Conservation (phyloP, 2,888 invertebrate species). For the Scaptomyza flava region DNA sequence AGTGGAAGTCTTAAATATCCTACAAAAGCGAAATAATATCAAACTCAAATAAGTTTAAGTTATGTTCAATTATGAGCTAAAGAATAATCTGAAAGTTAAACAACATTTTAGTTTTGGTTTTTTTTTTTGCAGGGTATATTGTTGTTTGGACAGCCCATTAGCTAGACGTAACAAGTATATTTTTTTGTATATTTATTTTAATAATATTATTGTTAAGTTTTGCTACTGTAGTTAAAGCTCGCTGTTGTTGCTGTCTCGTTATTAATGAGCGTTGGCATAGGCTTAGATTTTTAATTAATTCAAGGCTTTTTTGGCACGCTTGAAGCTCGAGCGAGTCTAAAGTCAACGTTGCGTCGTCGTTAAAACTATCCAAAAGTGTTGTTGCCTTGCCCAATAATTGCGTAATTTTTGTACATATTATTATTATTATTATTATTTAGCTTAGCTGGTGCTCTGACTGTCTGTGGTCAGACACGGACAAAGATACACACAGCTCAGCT, state of each 20-base stretch:
- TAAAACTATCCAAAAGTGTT: constrained; percentile 21
- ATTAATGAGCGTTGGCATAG: constrained; percentile 73
- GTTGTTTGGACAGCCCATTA: not conserved
- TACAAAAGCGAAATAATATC: not conserved
- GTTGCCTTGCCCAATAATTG: constrained; percentile 70
- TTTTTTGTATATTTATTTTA: constrained; percentile 22
- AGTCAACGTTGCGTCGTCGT: constrained; percentile 8
- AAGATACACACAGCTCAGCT: constrained; percentile 21
- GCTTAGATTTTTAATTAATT: constrained; percentile 80
- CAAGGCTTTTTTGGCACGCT: constrained; percentile 73
- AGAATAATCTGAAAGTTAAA: no score
- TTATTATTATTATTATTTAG: constrained; percentile 11
- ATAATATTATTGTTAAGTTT: constrained; percentile 39
- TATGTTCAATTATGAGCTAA: no score
- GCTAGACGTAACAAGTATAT: constrained; percentile 11
- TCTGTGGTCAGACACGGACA: constrained; percentile 55
- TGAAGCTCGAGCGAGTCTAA: constrained; percentile 4
- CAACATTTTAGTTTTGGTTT: no score
- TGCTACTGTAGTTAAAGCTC: constrained; percentile 36
- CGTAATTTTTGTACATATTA: constrained; percentile 63
- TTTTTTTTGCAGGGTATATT: constrained; percentile 26
- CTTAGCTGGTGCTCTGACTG: constrained; percentile 20
- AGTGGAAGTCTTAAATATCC: constrained; percentile 10
- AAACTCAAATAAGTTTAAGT: not conserved
- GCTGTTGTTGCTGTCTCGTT: constrained; percentile 45